Conservation (phyloP, 1,140 invertebrate genomes). For the Cepaea nemoralis region DNA sequence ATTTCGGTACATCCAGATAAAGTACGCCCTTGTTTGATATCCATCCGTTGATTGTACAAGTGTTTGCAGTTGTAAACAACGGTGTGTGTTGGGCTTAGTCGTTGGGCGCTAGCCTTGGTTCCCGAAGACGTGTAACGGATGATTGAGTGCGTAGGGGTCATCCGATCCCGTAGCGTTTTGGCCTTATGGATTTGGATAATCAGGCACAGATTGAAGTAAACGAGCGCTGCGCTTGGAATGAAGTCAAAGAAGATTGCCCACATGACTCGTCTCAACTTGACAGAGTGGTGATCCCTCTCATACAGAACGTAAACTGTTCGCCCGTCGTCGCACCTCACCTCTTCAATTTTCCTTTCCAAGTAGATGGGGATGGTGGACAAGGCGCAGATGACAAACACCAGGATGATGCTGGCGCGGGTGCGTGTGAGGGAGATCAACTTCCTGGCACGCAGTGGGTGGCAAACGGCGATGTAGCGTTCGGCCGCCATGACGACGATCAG, state of each 20-base stretch:
- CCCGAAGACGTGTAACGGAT: background rate
- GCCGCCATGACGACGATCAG: constrained; percentile 69
- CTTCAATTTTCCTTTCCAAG: constrained; percentile 59
- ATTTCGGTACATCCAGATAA: background rate
- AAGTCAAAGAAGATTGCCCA: constrained; percentile 66
- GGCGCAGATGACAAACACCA: constrained; percentile 59
- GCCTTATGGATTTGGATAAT: constrained; percentile 65
- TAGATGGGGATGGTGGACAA: constrained; percentile 63
- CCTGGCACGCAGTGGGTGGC: constrained; percentile 67
- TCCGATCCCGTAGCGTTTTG: constrained; percentile 58
- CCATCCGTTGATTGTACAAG: too few relatives aligned
- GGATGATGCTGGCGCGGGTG: constrained; percentile 59
- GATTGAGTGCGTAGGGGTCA: constrained; percentile 49
- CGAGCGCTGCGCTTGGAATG: constrained; percentile 63
- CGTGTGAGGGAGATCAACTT: constrained; percentile 64
- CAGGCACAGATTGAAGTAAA: constrained; percentile 67
- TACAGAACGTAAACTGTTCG: constrained; percentile 46
- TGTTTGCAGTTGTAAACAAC: background rate
- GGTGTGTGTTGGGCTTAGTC: background rate
- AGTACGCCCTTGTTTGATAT: background rate
- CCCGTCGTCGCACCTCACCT: constrained; percentile 50
- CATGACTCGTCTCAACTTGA: constrained; percentile 52
- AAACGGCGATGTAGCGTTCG: constrained; percentile 67
- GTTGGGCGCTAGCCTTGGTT: background rate
- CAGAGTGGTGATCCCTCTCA: constrained; percentile 47